phyloP scores from a whole-genome alignment of 2,797 vertebrate genomes.

The Manis crassicaudata region DNA sequence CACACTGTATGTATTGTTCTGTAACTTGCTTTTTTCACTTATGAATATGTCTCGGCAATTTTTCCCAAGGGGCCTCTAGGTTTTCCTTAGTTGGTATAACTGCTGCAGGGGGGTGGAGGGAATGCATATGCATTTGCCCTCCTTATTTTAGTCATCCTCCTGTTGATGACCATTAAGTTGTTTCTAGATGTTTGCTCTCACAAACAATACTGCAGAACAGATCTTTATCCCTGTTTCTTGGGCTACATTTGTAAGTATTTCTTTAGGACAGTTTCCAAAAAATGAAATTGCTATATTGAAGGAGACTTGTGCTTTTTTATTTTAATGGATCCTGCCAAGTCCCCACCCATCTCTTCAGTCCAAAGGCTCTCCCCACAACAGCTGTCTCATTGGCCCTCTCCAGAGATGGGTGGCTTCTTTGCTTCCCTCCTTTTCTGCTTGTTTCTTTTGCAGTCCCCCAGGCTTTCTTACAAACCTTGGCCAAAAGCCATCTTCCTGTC shows the following conservation, averaged over 20 bases:
- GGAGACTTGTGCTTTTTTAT: background rate
- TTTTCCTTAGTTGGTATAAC: background rate
- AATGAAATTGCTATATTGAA: background rate
- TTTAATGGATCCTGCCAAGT: background rate
- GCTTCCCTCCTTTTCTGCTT: background rate
- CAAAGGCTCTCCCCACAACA: background rate
- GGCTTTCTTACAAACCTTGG: background rate
- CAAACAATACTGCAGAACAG: slow-evolving; percentile 22
- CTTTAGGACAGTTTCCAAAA: background rate
- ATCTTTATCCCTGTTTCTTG: background rate
- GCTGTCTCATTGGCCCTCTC: background rate
- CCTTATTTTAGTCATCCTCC: background rate
- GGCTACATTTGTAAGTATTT: background rate
- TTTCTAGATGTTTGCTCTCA: slow-evolving; percentile 26
- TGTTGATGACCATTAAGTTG: background rate
- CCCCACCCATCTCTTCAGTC: no score
- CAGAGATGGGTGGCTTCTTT: background rate
- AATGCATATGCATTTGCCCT: background rate
- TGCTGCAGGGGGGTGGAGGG: background rate
- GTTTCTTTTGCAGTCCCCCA: background rate
- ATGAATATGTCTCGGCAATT: background rate
- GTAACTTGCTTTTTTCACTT: background rate
- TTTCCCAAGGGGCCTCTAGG: background rate
- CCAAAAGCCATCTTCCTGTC: background rate
- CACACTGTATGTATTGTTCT: background rate